Base-by-base conservation (phyloP, 2,888 invertebrate genomes). In the Physocephala rufipes region DNA sequence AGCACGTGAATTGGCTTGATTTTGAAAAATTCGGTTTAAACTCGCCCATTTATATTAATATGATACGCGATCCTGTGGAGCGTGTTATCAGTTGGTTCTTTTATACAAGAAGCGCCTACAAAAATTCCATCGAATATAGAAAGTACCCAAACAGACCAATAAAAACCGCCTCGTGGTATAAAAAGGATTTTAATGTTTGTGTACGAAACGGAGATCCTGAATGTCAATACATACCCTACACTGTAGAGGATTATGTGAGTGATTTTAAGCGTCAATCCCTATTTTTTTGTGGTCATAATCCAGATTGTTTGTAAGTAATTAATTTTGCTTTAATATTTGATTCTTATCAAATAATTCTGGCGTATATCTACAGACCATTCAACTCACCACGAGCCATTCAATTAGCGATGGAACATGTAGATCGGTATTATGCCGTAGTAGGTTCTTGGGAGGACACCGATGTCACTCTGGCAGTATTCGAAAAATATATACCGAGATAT, bases 401-500 rank as follows among this genome's bases (percentile, higher is more conserved):
- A 85, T 89, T 91, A 71, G 95, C 95, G 0, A 95, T 95, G 85
- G 87, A 90, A 47, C 92, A 93, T 49, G 95, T 95, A 1, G 95
- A 95, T 81, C 89, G 91, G 79, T 91, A 95, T 79, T 95, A 93
- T 81, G 92, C 95, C 0, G 95, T 95, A 0, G 95, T 95, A 2
- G 95, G 95, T 1, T 92, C 95, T 9, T 89, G 95, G 64, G 95
- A 95, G 82, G 95, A 95, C 78, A 90, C 95, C 83, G 95, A 95
- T 86, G 89, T 92, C 3, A 95, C 95, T 0, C 87, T 95, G 26
- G 88, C 91, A 5, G 95, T 95, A 1, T 87, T 95, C 69, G 95
- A 95, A 85, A 88, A 92, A 77, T 95, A 95, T 83, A 89, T 95
- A 78, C 95, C 95, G 0, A 87, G 90, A 72, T 95, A 94, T 87